These are phyloP conservation scores for Crotalus tigris DNA, from an alignment of 2,113 vertebrate genomes.

Conservation along the genomic window DNA sequence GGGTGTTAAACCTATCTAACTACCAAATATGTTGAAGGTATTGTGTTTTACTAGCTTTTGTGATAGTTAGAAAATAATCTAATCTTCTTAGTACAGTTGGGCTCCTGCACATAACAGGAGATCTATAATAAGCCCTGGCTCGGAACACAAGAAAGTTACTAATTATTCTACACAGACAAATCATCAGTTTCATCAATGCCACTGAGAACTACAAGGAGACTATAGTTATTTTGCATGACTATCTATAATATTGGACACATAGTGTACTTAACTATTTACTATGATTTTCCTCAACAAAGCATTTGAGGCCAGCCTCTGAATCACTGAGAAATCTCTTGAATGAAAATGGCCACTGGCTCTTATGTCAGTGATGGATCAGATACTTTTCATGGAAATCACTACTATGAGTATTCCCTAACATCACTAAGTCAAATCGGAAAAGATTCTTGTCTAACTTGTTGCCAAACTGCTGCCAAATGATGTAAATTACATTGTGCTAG, in stretches of 20 bases:
- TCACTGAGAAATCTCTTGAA: not conserved
- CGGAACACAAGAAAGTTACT: not conserved
- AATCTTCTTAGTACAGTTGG: not conserved
- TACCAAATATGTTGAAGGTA: not conserved
- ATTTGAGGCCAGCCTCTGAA: not conserved
- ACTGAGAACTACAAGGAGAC: not conserved
- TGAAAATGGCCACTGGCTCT: not conserved
- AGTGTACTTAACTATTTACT: not conserved
- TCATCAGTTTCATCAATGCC: not conserved
- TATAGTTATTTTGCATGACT: not conserved
- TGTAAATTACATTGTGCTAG: not conserved
- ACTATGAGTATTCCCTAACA: not conserved
- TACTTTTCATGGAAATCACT: not conserved
- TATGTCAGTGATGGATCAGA: not conserved
- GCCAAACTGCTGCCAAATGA: not conserved
- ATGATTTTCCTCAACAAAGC: not conserved
- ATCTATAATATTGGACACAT: not conserved
- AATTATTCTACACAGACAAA: not conserved
- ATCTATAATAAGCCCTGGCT: not conserved
- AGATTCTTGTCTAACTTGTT: not conserved
- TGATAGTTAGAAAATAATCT: not conserved
- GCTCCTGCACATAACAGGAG: not conserved
- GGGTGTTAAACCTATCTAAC: not conserved
- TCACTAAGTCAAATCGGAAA: not conserved
- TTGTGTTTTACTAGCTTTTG: not conserved